These are phyloP conservation scores for Nannobrachium achirus DNA, from an alignment of 2,113 vertebrate species.

Conservation along the genomic window DNA sequence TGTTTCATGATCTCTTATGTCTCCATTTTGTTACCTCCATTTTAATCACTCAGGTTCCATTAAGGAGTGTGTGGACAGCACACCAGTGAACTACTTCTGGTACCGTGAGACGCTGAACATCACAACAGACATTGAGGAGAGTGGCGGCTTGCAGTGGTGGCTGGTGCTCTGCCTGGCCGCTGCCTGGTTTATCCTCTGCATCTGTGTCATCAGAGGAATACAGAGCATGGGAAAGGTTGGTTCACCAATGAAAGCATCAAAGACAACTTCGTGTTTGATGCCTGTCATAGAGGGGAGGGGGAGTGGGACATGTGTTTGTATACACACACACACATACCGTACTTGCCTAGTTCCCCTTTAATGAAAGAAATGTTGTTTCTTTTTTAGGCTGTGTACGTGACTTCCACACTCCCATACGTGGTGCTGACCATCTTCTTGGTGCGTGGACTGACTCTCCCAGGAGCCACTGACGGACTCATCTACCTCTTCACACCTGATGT, in stretches of 20 bases:
- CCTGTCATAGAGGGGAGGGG: no score
- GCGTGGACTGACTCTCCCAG: conserved; percentile 86
- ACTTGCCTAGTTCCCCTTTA: no score
- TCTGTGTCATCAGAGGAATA: conserved; percentile 89
- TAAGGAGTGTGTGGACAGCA: conserved; percentile 84
- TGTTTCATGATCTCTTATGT: no score
- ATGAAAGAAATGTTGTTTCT: not conserved
- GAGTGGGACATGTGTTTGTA: no score
- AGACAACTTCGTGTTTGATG: no score
- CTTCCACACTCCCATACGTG: conserved; percentile 88
- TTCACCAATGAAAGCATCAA: no score
- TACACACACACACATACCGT: no score
- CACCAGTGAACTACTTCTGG: conserved; percentile 91
- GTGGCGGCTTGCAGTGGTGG: conserved; percentile 84
- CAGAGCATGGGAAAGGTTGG: conserved; percentile 89
- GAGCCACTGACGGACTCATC: conserved; percentile 82
- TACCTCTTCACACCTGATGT: conserved; percentile 92
- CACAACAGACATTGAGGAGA: conserved; percentile 72
- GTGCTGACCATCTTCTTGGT: conserved; percentile 89
- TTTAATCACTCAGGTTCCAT: conserved; percentile 70
- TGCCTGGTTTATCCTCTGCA: conserved; percentile 85
- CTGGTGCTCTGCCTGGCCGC: conserved; percentile 82
- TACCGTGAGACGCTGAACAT: conserved; percentile 91
- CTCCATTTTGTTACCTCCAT: no score
- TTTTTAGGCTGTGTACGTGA: conserved; percentile 90